phyloP scores from a whole-genome alignment of 1,140 invertebrate genomes.

The Diuraphis noxia region DNA sequence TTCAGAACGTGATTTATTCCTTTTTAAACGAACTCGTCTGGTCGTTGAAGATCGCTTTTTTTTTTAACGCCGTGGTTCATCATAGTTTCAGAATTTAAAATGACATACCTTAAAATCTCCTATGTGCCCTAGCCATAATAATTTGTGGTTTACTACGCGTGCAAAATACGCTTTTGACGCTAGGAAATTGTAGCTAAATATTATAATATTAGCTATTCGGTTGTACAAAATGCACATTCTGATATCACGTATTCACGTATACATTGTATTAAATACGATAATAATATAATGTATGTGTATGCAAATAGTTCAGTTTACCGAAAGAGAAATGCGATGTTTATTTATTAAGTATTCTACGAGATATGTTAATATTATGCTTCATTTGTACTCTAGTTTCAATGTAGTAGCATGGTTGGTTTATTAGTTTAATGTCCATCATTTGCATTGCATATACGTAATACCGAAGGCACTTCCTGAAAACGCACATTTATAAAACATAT shows the following conservation, averaged over 20 bases:
- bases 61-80: not conserved
- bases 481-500: not conserved
- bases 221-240: not conserved
- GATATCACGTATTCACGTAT: not conserved
- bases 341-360: constrained; percentile 10
- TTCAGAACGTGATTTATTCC: not conserved
- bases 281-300: not conserved
- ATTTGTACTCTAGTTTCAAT: not conserved
- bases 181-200: not conserved
- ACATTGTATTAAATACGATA: not conserved
- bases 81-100: not conserved
- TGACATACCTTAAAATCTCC: not conserved
- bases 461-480: not conserved
- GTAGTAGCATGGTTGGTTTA: not conserved
- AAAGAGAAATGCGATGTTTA: not conserved
- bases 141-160: not conserved
- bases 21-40: constrained; percentile 6
- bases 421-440: not conserved
- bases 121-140: not conserved
- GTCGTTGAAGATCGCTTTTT: not conserved
- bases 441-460: not conserved
- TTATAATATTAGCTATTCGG: not conserved
- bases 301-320: not conserved
- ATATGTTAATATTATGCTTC: not conserved
- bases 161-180: not conserved